Evolutionary conservation across 2,888 invertebrate genomes (phyloP), one percentile per base, ranked within the genome.

Genomic region (Drosophila niveifrons): DNA sequence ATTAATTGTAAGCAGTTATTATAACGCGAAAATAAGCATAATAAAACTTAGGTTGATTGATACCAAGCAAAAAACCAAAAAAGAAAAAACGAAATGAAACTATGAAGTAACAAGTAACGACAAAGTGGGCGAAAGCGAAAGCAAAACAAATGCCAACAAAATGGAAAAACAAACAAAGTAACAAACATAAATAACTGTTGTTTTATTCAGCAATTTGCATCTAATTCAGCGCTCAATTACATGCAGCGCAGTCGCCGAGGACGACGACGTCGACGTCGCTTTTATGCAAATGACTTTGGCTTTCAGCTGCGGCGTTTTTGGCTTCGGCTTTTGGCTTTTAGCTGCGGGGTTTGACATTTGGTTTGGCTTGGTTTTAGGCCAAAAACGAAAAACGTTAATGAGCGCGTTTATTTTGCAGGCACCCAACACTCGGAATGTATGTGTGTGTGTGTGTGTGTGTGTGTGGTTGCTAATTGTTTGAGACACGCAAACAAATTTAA

Each of bases 401-500:
- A 82, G 75, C 71, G 71, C 70, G 66, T 72, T 82, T 82, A 84
- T 81, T 82, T 72, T 66, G 59, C 74, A 43, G 15, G 15, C 10
- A 36, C 2, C 23, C 23, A 23, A 23, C 23, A 23, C 10, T 31
- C 10, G 10, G 31, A 56, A 34, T 55, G 51, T 31, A 44, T 53
- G 57, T 29, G 67, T 63, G 39, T 43, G 41, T 47, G 50, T 46
- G 31, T 58, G 31, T 41, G 52, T 52, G 66, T 63, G 63, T 71
- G 59, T 61, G 63, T 18, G 67, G 65, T 62, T 83, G 74, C 84
- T 88, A 88, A 88, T 88, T 88, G 88, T 88, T 88, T 88, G 88
- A 81, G 88, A 80, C 88, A 88, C 78, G 89, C 88, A 86, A 88
- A 89, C 86, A 88, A 77, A 84, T 84, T 87, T 80, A 73, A 75